phyloP scores from a whole-genome alignment of 1,140 invertebrate species.

The Drosophila gunungcola region DNA sequence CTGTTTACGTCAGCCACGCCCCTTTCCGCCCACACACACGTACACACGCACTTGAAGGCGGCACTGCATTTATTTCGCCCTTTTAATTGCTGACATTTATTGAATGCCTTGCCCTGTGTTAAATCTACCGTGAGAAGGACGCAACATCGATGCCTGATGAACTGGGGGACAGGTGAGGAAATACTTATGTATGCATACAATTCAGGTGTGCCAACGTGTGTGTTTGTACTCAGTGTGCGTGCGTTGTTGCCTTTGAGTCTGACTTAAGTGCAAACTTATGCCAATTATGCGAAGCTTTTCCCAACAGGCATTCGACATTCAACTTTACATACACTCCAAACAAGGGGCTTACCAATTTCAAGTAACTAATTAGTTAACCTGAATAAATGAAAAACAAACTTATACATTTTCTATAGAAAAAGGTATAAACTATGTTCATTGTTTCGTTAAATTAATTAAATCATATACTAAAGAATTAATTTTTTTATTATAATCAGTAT shows the following conservation, averaged over 20 bases:
- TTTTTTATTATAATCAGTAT: no score
- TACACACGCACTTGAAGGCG: conserved; percentile 10
- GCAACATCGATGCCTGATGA: conserved; percentile 15
- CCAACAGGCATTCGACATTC: conserved; percentile 25
- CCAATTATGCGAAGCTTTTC: conserved; percentile 75
- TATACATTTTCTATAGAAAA: no score
- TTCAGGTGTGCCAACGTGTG: neutral
- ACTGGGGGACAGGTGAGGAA: neutral
- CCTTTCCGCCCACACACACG: conserved; percentile 7
- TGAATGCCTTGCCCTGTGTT: conserved; percentile 63
- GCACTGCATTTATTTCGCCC: conserved; percentile 69
- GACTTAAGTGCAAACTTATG: conserved; percentile 82
- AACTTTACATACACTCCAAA: conserved; percentile 27
- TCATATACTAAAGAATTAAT: no score
- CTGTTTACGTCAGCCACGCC: conserved; percentile 47
- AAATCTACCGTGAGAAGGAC: conserved; percentile 69
- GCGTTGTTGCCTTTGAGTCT: conserved; percentile 53
- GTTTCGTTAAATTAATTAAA: no score
- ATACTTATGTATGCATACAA: conserved; percentile 19
- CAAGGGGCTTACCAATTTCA: neutral
- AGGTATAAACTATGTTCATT: no score
- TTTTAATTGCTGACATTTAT: conserved; percentile 83
- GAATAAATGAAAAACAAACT: no score
- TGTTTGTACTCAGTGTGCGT: neutral
- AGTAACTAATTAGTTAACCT: neutral